Conservation (phyloP, 2,888 invertebrate species). For the Andricus quercusramuli region DNA sequence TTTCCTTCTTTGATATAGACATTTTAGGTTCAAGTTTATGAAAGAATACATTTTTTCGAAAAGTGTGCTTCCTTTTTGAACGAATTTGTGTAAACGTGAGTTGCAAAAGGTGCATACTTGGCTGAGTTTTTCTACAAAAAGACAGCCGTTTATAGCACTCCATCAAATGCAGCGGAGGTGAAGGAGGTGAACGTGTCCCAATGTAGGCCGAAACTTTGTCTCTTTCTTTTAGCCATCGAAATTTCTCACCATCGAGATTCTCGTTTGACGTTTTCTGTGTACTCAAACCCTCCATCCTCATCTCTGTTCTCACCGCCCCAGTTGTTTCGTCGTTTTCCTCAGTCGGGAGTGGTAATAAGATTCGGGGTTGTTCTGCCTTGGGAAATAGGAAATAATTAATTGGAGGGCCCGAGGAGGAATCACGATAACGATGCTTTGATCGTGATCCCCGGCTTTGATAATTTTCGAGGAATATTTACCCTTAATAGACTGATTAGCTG, state of each 20-base stretch:
- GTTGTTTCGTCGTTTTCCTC: constrained; percentile 24
- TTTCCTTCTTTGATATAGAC: neutral
- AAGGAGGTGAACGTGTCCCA: constrained; percentile 27
- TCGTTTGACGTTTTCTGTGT: constrained; percentile 21
- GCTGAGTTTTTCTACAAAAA: neutral
- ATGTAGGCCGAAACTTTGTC: constrained; percentile 12
- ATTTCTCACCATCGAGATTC: constrained; percentile 14
- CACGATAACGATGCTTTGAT: constrained; percentile 33
- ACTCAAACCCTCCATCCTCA: constrained; percentile 13
- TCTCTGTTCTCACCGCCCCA: constrained; percentile 18
- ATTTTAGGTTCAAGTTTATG: neutral
- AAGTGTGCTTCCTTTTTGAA: neutral
- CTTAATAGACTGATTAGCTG: neutral
- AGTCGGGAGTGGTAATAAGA: constrained; percentile 17
- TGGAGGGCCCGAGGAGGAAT: constrained; percentile 4
- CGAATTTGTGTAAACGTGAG: neutral
- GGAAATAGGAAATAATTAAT: constrained; percentile 39
- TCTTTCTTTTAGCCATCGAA: constrained; percentile 34
- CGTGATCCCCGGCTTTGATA: constrained; percentile 1
- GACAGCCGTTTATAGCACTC: neutral
- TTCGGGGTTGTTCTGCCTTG: constrained; percentile 8
- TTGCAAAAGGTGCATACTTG: neutral
- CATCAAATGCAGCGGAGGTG: constrained; percentile 23
- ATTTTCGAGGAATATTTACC: neutral
- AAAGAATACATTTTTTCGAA: neutral